Evolutionary conservation across 2,888 invertebrate genomes (phyloP).

Genomic region (Perizoma flavofasciatum): DNA sequence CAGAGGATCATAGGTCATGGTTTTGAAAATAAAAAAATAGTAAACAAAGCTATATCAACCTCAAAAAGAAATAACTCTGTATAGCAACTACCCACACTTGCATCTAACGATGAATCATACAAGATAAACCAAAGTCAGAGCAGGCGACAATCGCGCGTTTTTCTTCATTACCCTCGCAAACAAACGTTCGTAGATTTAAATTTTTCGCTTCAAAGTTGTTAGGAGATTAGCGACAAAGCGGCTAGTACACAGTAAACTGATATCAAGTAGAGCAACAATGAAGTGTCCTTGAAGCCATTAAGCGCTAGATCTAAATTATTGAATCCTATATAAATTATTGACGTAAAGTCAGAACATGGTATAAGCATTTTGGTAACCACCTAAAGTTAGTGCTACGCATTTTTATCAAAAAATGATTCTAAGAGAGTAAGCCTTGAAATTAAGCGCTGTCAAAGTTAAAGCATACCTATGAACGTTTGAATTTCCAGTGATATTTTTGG

Average conservation of each 20-base stretch:
- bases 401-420: too few relatives aligned
- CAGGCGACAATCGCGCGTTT: constrained; percentile 54
- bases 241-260: constrained; percentile 31
- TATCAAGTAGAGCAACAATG: constrained; percentile 8
- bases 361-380: too few relatives aligned
- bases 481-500: too few relatives aligned
- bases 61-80: constrained; percentile 7
- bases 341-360: too few relatives aligned
- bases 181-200: constrained; percentile 71
- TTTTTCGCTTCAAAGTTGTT: constrained; percentile 81
- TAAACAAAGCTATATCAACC: constrained; percentile 1
- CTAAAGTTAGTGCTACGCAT: too few relatives aligned
- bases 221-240: constrained; percentile 83
- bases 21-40: background rate
- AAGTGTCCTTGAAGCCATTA: background rate
- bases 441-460: too few relatives aligned
- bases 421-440: too few relatives aligned
- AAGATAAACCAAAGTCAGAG: constrained; percentile 42
- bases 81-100: constrained; percentile 33
- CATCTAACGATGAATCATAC: constrained; percentile 35
- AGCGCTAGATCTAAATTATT: too few relatives aligned
- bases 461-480: too few relatives aligned
- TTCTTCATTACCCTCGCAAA: constrained; percentile 69
- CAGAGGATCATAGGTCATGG: background rate
- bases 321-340: too few relatives aligned